A percentile compares a stretch with the other conserved stretches of the same genome.
Evolutionary conservation across 2,113 vertebrate species (phyloP).

Genomic region (Sorex fumeus): DNA sequence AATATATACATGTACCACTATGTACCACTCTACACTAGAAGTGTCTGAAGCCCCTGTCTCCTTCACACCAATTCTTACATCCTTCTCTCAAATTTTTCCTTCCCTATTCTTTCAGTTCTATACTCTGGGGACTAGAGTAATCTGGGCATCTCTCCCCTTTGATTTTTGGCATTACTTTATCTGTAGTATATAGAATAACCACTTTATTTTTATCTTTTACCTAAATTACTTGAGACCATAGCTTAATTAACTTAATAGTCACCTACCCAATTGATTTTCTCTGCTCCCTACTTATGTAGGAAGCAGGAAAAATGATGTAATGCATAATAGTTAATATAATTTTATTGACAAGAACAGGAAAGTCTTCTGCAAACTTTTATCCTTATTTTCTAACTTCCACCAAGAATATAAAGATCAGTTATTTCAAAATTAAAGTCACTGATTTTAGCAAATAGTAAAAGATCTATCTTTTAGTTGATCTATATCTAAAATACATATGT

Average conservation of each 20-base stretch:
- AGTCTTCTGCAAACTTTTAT: background rate
- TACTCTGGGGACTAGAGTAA: no score
- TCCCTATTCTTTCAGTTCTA: no score
- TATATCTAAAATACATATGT: background rate
- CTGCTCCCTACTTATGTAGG: background rate
- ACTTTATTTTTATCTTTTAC: background rate
- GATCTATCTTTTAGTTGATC: background rate
- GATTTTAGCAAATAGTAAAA: constrained; percentile 41
- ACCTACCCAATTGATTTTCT: background rate
- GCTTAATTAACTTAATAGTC: background rate
- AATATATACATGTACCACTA: no score
- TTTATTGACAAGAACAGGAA: constrained; percentile 19
- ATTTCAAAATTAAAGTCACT: constrained; percentile 41
- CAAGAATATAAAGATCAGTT: background rate
- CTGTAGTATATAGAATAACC: no score
- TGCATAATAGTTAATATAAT: background rate
- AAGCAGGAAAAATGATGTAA: constrained; percentile 23
- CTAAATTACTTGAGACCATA: background rate
- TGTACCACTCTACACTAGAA: no score
- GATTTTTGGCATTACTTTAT: no score
- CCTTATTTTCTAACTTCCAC: constrained; percentile 15
- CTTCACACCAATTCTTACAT: no score
- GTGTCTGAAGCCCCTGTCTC: no score
- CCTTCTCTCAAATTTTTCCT: no score
- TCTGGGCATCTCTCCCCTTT: no score